Evolutionary conservation across 2,113 vertebrate species (phyloP), one percentile per base, ranked within the genome.

Genomic region (Forbesichthys agassizii): DNA sequence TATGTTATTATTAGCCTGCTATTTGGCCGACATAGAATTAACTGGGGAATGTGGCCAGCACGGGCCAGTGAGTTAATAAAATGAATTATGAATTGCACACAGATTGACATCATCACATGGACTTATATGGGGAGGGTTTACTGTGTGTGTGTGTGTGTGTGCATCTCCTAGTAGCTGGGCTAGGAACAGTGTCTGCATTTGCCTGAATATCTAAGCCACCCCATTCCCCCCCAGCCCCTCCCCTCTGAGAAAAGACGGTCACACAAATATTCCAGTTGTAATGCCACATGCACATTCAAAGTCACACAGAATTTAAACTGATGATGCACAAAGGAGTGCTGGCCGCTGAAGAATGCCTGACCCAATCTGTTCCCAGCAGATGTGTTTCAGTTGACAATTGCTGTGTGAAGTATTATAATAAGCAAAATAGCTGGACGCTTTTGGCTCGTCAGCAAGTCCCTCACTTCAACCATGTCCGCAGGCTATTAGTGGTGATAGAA

Each of bases 291-390:
- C 68, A 71, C 57, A 63, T 49, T 68, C 62, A 47, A 3, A 66
- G 64, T 73, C 78, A 66, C 73, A 70, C 73, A 71, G 79, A 79
- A 77, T 87, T 87, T 85, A 74, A 80, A 84, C 75, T 83, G 79
- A 84, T 78, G 61, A 77, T 60, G 76, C 73, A 65, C 74, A 76
- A 73, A 49, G 12, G 61, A 73, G 74, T 66, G 47, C 69, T 70
- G 82, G 72, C 69, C 80, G 81, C 78, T 79, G 75, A 82, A 84
- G 78, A 83, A 84, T 85, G 81, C 70, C 76, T 69, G 74, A 87
- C 80, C 81, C 89, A 91, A 88, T 92, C 89, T 90, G 87, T 84
- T 90, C 80, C 75, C 81, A 77, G 83, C 90, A 91, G 86, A 90
- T 90, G 89, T 74, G 75, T 82, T 86, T 86, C 84, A 71, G 65